phyloP scores from a whole-genome alignment of 2,113 vertebrate genomes.

The Erythrocercus mccallii region DNA sequence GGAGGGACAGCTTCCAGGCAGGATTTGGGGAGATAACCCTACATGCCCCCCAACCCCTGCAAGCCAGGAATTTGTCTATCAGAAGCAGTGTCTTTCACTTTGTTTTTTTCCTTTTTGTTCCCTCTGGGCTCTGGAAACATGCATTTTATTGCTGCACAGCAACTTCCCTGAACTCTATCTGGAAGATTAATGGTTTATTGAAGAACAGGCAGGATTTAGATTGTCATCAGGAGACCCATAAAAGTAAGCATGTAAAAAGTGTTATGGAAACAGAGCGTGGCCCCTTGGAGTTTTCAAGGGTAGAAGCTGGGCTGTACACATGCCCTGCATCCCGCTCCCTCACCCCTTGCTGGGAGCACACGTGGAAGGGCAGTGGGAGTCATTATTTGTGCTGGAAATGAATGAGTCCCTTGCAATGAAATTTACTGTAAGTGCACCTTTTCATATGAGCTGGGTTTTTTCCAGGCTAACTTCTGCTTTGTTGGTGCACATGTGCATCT shows the following conservation, averaged over 20 bases:
- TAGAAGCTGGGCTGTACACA: background rate
- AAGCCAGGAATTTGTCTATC: background rate
- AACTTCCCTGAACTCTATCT: constrained; percentile 64
- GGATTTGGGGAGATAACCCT: background rate
- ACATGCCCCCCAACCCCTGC: background rate
- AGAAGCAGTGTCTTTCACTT: constrained; percentile 8
- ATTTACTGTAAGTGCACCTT: constrained; percentile 2
- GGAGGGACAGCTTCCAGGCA: background rate
- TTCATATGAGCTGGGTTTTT: background rate
- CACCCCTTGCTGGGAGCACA: background rate
- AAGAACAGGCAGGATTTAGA: constrained; percentile 72
- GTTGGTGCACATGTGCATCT: background rate
- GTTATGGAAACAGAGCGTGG: constrained; percentile 60
- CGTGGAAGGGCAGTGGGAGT: background rate
- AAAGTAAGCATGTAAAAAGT: constrained; percentile 67
- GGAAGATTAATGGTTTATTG: constrained; percentile 71
- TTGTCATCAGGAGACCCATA: constrained; percentile 71
- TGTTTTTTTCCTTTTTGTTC: background rate
- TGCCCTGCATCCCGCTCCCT: constrained; percentile 8
- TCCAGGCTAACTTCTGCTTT: background rate
- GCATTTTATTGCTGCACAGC: constrained; percentile 44
- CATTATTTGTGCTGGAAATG: background rate
- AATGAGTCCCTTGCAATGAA: background rate
- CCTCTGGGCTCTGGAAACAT: constrained; percentile 46
- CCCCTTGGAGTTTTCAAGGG: constrained; percentile 50